Base-by-base conservation (phyloP, 2,797 vertebrate species). In the Aphelocoma californica region DNA sequence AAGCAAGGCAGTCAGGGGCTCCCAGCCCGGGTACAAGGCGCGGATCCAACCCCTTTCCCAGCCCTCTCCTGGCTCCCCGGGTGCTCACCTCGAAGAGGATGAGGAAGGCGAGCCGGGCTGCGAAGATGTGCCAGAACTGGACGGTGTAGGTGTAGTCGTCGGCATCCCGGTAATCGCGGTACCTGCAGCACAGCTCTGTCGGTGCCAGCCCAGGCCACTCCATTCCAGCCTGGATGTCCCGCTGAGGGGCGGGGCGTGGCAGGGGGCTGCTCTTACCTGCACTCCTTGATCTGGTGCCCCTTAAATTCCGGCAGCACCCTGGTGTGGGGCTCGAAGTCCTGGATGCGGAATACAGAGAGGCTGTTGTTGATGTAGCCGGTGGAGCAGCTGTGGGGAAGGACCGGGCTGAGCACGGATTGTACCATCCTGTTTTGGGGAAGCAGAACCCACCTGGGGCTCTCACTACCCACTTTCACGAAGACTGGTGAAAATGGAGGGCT, bases 101-200 rank as follows among this genome's bases (percentile, higher is more conserved):
- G 75, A 99, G 98, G 81, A 99, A 99, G 53, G 97, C 98, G 42
- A 99, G 98, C 20, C 99, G 98, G 28, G 98, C 96, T 5, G 99
- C 99, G 26, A 99, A 97, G 88, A 99, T 98, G n/a, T 99, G 97
- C 99, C 99, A 99, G 97, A 98, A 99, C 97, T 99, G 98, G 42
- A 96, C 94, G 0, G 99, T 98, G 36, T 98, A 93, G 79, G 82
- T 97, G 95, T 98, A 98, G 96, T 99, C 98, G 0, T 97, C 95
- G 5, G 96, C 70, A 4, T 96, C 98, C 64, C 99, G 97, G 96
- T 99, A 99, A 95, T 99, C 99, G 93, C 98, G 98, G 95, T 99
- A 99, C 96, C 99, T 99, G 94, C 16, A 17, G 82, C 56, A 36
- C 73, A 20, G n/a, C 78, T 44, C 56, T 0, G 0, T 94, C 0